phyloP scores from a whole-genome alignment of 2,113 vertebrate genomes.

The Leucoraja erinaceus region DNA sequence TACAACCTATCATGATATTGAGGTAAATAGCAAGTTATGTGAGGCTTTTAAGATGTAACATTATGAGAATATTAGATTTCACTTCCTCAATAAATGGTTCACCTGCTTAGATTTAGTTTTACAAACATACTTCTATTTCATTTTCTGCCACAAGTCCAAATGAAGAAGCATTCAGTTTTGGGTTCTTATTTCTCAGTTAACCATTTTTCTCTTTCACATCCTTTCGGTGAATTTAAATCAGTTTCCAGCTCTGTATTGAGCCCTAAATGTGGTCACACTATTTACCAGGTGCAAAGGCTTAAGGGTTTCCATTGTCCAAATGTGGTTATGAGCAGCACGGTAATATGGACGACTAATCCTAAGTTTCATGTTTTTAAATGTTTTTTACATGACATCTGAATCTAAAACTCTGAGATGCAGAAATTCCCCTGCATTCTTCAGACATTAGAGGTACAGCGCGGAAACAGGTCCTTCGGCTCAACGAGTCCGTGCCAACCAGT shows the following conservation, averaged over 20 bases:
- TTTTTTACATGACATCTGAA: background rate
- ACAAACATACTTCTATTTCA: background rate
- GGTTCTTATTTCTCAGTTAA: background rate
- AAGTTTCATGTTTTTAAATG: background rate
- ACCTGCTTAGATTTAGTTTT: background rate
- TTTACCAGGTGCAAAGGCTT: background rate
- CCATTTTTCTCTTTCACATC: background rate
- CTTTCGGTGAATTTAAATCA: background rate
- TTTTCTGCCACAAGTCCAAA: background rate
- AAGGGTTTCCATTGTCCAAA: background rate
- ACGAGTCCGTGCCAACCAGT: too few relatives aligned
- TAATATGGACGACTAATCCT: background rate
- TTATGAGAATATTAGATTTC: background rate
- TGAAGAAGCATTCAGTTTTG: background rate
- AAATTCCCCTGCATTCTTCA: too few relatives aligned
- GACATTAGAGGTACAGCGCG: too few relatives aligned
- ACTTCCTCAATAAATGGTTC: background rate
- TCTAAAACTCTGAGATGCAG: background rate
- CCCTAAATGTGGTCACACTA: background rate
- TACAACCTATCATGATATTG: background rate
- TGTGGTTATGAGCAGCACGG: background rate
- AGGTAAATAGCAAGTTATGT: background rate
- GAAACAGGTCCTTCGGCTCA: too few relatives aligned
- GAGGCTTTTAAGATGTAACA: background rate
- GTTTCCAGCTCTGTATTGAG: background rate